Evolutionary conservation across 2,888 invertebrate genomes (phyloP).

Genomic region (Leucophenga montana): DNA sequence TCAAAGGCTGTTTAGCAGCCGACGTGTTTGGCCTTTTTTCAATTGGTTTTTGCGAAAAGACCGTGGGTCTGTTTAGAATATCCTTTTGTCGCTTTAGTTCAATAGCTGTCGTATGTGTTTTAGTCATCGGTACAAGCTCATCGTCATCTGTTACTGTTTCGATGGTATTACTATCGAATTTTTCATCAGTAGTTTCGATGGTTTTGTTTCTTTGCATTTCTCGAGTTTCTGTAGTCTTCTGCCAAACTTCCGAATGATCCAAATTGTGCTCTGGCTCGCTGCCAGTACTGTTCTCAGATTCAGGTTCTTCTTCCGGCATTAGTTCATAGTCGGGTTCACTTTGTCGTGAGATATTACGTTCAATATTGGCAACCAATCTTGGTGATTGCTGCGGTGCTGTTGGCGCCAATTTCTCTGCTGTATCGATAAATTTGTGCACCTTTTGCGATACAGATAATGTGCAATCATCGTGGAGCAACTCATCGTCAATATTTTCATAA

Average conservation of each 20-base stretch:
- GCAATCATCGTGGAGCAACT: slow-evolving; percentile 77
- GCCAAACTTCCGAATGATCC: slow-evolving; percentile 41
- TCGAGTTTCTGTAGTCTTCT: neutral
- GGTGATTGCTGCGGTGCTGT: slow-evolving; percentile 73
- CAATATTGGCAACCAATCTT: slow-evolving; percentile 74
- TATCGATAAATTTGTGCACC: slow-evolving; percentile 78
- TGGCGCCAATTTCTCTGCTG: slow-evolving; percentile 76
- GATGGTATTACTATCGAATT: slow-evolving; percentile 11
- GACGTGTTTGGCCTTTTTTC: slow-evolving; percentile 16
- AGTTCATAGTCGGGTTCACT: slow-evolving; percentile 58
- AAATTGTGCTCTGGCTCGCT: slow-evolving; percentile 44
- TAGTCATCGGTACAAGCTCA: slow-evolving; percentile 79
- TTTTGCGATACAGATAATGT: slow-evolving; percentile 79
- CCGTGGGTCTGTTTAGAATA: slow-evolving; percentile 75
- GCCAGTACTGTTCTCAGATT: slow-evolving; percentile 9
- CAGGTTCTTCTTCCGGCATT: neutral
- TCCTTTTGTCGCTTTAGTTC: slow-evolving; percentile 72
- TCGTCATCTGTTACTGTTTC: slow-evolving; percentile 77
- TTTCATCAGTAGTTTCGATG: slow-evolving; percentile 30
- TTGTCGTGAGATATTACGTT: slow-evolving; percentile 68
- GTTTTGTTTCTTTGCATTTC: slow-evolving; percentile 31
- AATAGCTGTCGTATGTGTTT: slow-evolving; percentile 61
- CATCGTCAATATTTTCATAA: slow-evolving; percentile 76
- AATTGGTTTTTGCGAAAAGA: slow-evolving; percentile 41
- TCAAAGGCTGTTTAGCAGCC: slow-evolving; percentile 14